Evolutionary conservation across 2,113 vertebrate species (phyloP).

Genomic region (Cricetomys ansorgei): DNA sequence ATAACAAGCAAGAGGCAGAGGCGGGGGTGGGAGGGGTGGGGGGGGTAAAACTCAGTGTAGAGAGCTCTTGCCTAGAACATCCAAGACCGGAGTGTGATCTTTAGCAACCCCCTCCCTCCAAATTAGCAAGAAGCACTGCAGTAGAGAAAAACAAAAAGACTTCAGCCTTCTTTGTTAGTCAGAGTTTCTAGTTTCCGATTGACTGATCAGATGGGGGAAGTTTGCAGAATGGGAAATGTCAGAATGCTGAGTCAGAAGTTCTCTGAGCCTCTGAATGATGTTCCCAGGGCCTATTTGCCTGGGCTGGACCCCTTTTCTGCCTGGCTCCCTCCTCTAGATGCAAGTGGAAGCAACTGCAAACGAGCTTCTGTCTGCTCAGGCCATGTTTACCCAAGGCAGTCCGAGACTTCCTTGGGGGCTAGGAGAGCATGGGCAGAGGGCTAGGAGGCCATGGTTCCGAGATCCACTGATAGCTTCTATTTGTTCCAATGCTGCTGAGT

Average conservation of each 20-base stretch:
- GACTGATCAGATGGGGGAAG: neutral
- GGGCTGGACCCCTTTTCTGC: neutral
- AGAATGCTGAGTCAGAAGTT: neutral
- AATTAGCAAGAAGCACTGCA: neutral
- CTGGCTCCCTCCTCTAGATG: neutral
- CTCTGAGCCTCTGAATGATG: neutral
- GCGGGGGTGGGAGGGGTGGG: no score
- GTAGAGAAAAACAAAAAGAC: neutral
- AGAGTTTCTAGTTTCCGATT: conserved; percentile 37
- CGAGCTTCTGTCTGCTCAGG: neutral
- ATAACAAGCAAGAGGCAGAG: neutral
- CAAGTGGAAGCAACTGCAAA: neutral
- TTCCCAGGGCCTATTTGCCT: no score
- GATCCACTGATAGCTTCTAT: neutral
- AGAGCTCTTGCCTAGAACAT: neutral
- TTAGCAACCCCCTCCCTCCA: neutral
- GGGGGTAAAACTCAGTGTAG: neutral
- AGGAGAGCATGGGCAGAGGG: neutral
- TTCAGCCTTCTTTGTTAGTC: neutral
- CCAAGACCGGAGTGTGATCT: neutral
- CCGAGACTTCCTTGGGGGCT: neutral
- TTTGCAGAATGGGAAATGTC: neutral
- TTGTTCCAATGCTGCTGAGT: neutral
- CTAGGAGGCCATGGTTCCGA: neutral
- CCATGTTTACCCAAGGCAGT: neutral